phyloP scores from a whole-genome alignment of 2,113 vertebrate species.

The Pedetes capensis region DNA sequence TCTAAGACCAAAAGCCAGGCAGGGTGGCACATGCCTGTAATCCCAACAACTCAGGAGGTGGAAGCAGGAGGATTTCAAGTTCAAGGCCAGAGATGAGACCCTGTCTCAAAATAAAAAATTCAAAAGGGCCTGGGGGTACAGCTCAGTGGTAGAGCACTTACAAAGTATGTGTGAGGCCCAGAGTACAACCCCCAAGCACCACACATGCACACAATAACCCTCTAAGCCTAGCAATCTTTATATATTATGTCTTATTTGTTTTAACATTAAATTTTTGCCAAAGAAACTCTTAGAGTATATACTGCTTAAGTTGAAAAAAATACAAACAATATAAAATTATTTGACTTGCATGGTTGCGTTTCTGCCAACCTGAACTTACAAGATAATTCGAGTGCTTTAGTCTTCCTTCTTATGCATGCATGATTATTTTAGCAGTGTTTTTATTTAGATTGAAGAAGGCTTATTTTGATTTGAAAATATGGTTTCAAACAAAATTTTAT shows the following conservation, averaged over 20 bases:
- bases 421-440: conserved; percentile 31
- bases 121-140: no score
- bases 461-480: conserved; percentile 10
- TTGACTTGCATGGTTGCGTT: conserved; percentile 22
- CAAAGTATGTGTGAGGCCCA: no score
- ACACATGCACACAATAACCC: no score
- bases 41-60: no score
- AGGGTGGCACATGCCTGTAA: no score
- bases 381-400: background rate
- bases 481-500: conserved; percentile 3
- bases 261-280: background rate
- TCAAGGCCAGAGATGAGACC: no score
- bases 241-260: conserved; percentile 2
- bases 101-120: no score
- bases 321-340: background rate
- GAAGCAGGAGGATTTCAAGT: no score
- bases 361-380: background rate
- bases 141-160: no score
- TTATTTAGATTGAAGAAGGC: background rate
- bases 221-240: background rate
- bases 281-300: background rate
- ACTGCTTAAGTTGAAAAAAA: conserved; percentile 13
- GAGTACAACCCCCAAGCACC: no score
- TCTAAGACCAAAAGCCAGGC: no score
- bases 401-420: background rate